Conservation (phyloP, 2,797 vertebrate species). For the Mormyrops attenuatus region DNA sequence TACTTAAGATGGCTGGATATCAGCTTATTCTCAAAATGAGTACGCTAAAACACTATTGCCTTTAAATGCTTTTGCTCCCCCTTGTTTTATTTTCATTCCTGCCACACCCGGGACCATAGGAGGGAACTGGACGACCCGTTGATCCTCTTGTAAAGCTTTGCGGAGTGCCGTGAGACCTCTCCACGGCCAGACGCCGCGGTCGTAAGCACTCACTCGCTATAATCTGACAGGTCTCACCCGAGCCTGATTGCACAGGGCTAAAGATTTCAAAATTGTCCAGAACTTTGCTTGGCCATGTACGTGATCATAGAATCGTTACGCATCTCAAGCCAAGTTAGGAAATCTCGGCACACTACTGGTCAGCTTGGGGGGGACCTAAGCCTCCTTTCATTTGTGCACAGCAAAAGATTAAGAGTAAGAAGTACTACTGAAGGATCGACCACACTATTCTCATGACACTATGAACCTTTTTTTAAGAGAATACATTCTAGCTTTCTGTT, state of each 20-base stretch:
- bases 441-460: slow-evolving; percentile 33
- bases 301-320: not conserved
- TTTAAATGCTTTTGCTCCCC: slow-evolving; percentile 23
- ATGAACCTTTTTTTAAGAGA: slow-evolving; percentile 43
- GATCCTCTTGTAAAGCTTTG: not conserved
- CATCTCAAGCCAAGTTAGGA: not conserved
- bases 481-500: slow-evolving; percentile 50
- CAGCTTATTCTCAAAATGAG: slow-evolving; percentile 2
- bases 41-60: slow-evolving; percentile 10
- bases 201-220: not conserved
- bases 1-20: slow-evolving; percentile 10
- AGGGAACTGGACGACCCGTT: not conserved
- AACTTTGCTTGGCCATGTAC: not conserved
- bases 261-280: not conserved
- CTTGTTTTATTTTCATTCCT: slow-evolving; percentile 4
- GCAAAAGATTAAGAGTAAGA: slow-evolving; percentile 32
- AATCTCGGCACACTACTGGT: slow-evolving; percentile 29
- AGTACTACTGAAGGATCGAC: slow-evolving; percentile 63
- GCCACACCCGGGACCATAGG: not conserved
- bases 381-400: slow-evolving; percentile 12
- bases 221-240: not conserved
- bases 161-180: not conserved
- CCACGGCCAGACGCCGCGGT: not conserved
- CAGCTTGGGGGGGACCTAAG: slow-evolving; percentile 17
- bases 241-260: not conserved